Evolutionary conservation across 2,888 invertebrate genomes (phyloP).

Genomic region (Drepana falcataria): DNA sequence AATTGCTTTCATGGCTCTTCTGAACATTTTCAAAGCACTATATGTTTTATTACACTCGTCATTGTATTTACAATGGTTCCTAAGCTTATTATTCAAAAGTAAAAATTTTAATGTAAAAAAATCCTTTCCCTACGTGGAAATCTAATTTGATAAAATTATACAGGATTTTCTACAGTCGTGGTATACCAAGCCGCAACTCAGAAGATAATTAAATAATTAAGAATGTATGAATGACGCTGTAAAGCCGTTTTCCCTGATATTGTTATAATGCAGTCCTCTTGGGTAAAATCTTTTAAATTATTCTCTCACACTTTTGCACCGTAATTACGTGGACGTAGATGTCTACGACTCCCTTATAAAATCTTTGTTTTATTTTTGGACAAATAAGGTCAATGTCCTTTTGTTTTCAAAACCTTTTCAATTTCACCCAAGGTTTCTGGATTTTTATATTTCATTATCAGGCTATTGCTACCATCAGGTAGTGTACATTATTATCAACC

Average conservation of each 20-base stretch:
- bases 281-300: constrained; percentile 73
- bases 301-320: constrained; percentile 59
- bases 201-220: constrained; percentile 77
- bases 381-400: not conserved
- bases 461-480: too few species aligned
- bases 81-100: constrained; percentile 39
- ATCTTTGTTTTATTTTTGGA: constrained; percentile 27
- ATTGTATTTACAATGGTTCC: constrained; percentile 11
- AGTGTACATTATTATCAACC: too few species aligned
- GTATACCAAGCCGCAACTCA: constrained; percentile 54
- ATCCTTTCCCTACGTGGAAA: constrained; percentile 43
- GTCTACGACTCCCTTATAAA: constrained; percentile 44
- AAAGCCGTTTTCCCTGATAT: constrained; percentile 71
- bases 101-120: constrained; percentile 32
- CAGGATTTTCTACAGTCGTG: constrained; percentile 58
- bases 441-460: too few species aligned
- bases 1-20: constrained; percentile 59
- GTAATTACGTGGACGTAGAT: constrained; percentile 58
- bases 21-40: constrained; percentile 28
- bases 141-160: constrained; percentile 66
- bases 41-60: not conserved
- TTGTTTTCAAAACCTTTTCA: not conserved
- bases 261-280: constrained; percentile 76
- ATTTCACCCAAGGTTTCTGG: too few species aligned
- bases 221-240: constrained; percentile 74